These are phyloP conservation scores for Reticulitermes lucifugus DNA, from an alignment of 2,888 invertebrate species.

Conservation along the genomic window DNA sequence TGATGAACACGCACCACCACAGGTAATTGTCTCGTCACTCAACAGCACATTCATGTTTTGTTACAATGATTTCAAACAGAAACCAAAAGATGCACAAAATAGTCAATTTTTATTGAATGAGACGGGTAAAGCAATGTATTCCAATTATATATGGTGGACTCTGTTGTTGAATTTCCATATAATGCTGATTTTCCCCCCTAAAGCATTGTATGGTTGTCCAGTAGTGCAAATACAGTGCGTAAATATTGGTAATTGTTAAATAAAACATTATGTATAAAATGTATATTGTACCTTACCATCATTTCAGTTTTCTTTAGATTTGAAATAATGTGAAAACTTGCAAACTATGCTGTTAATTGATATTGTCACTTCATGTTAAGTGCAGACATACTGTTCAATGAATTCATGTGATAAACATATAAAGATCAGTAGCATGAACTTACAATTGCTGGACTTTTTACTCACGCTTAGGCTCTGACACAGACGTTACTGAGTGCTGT, in stretches of 20 bases:
- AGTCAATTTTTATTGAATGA: constrained; percentile 46
- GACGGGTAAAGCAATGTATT: constrained; percentile 33
- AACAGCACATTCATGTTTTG: constrained; percentile 27
- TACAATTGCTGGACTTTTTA: neutral
- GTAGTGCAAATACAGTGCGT: neutral
- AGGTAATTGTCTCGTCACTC: neutral
- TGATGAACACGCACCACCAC: neutral
- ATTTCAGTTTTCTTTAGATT: neutral
- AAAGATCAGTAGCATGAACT: neutral
- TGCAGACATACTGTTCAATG: neutral
- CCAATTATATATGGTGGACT: constrained; percentile 16
- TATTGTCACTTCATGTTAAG: constrained; percentile 11
- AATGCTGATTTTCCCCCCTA: neutral
- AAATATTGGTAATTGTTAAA: neutral
- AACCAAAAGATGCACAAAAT: constrained; percentile 45
- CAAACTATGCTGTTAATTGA: neutral
- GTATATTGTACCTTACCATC: neutral
- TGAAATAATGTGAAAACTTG: neutral
- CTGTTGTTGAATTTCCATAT: constrained; percentile 5
- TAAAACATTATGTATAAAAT: neutral
- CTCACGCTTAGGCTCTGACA: neutral
- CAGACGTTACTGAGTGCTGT: neutral
- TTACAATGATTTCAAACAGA: constrained; percentile 11
- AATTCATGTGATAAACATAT: neutral
- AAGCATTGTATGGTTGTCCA: neutral